These are phyloP conservation scores for fruit fly (Drosophila melanogaster) DNA, from an alignment of 1,140 invertebrate species.

Conservation along the genomic window Release_6_plus_ISO1_MT NT_033779.5:13229001-13229500, in stretches of 20 bases:
- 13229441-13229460: conserved; percentile 30
- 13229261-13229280: background rate
- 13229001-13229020: background rate
- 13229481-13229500: conserved; percentile 28
- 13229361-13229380: background rate
- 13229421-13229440: conserved; percentile 39
- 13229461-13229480: conserved; percentile 28
- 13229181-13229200: too few relatives aligned
- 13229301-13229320: background rate
- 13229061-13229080: background rate
- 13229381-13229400: background rate
- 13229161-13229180: too few relatives aligned
- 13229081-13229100: too few relatives aligned
- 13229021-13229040: conserved; percentile 1
- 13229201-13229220: too few relatives aligned
- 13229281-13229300: conserved; percentile 11
- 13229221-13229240: too few relatives aligned
- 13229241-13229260: too few relatives aligned
- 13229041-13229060: background rate
- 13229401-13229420: conserved; percentile 5
- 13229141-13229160: background rate
- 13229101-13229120: too few relatives aligned
- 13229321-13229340: background rate
- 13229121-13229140: background rate
- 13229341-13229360: background rate